These are phyloP conservation scores for Nyctereutes procyonoides DNA, from an alignment of 2,113 vertebrate species.

Conservation along the genomic window DNA sequence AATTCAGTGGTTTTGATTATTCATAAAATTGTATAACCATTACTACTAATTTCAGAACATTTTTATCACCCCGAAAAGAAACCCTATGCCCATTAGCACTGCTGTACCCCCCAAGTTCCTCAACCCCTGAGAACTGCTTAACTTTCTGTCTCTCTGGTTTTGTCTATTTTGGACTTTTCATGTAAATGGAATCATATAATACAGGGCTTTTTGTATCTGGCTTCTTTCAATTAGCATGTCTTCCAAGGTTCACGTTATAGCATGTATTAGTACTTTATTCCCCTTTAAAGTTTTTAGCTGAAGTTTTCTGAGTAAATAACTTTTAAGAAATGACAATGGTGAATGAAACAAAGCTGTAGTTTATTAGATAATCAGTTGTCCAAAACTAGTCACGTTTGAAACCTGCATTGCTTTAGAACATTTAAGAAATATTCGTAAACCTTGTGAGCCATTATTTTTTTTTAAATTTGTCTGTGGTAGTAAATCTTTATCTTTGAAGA, in stretches of 20 bases:
- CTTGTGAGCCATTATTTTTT: neutral
- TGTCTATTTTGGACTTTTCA: neutral
- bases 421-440: conserved; percentile 7
- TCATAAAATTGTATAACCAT: neutral
- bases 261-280: neutral
- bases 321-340: neutral
- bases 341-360: neutral
- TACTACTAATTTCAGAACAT: conserved; percentile 3
- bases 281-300: neutral
- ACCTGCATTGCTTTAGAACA: neutral
- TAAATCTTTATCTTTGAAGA: conserved; percentile 40
- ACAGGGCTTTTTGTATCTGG: neutral
- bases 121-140: neutral
- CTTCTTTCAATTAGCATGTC: conserved; percentile 3
- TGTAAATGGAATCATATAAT: neutral
- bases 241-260: neutral
- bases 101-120: neutral
- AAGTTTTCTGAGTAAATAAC: neutral
- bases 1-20: conserved; percentile 29
- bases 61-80: neutral
- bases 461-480: neutral
- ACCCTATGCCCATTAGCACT: neutral
- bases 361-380: neutral
- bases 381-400: conserved; percentile 35
- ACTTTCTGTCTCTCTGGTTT: neutral